Percentiles rank a stretch among this genome's conserved stretches.
Conservation (phyloP, 2,888 invertebrate genomes). For the Stramonita haemastoma region DNA sequence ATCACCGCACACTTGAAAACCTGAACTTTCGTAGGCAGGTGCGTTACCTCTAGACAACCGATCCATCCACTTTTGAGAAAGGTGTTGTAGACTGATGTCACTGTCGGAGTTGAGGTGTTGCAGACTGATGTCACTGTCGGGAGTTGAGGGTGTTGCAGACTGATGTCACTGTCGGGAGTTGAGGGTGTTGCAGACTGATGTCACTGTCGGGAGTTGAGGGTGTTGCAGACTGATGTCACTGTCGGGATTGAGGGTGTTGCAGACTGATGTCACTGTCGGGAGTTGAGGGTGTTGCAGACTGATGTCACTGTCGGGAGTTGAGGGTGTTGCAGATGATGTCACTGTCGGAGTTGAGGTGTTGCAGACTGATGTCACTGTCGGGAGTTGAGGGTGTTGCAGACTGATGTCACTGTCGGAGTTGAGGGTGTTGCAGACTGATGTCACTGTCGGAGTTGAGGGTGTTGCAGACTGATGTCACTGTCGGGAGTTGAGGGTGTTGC, state of each 20-base stretch:
- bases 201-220: constrained; percentile 81
- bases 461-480: constrained; percentile 91
- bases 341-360: not conserved
- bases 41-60: no score
- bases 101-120: not conserved
- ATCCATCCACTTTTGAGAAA: no score
- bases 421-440: constrained; percentile 85
- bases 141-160: constrained; percentile 79
- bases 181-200: constrained; percentile 85
- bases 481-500: constrained; percentile 17
- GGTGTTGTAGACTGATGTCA: no score
- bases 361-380: constrained; percentile 95
- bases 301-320: constrained; percentile 87
- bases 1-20: no score
- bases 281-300: constrained; percentile 81
- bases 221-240: constrained; percentile 90
- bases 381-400: constrained; percentile 77
- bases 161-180: constrained; percentile 90
- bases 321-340: constrained; percentile 88
- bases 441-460: constrained; percentile 80
- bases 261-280: constrained; percentile 95
- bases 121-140: constrained; percentile 95
- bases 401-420: constrained; percentile 90
- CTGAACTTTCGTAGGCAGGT: no score
- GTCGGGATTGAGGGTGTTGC: constrained; percentile 17